Percentiles rank a stretch among this genome's conserved stretches.
These are phyloP conservation scores for Limnothrissa miodon DNA, from an alignment of 2,113 vertebrate genomes.

Conservation along the genomic window DNA sequence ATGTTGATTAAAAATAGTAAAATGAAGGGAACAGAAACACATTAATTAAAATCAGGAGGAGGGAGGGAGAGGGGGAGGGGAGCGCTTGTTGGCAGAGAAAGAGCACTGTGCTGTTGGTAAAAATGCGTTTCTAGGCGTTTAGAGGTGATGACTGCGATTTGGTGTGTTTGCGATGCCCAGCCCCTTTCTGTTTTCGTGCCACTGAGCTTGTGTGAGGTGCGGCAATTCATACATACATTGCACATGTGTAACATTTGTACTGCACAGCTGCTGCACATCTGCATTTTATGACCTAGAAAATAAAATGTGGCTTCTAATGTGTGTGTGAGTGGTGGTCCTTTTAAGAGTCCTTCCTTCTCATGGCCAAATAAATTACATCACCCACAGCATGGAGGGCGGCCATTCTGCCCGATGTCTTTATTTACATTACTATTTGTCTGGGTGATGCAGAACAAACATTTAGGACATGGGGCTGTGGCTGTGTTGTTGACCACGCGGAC, in stretches of 20 bases:
- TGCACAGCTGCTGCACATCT: neutral
- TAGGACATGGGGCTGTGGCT: neutral
- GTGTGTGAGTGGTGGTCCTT: neutral
- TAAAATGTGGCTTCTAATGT: neutral
- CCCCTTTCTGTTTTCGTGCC: neutral
- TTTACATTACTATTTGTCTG: neutral
- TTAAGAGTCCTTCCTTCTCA: neutral
- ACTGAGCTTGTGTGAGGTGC: neutral
- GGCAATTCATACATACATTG: neutral
- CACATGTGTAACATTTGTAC: neutral
- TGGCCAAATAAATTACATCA: neutral
- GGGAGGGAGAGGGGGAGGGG: neutral
- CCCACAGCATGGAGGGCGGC: neutral
- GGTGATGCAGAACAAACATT: neutral
- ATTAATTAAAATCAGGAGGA: neutral
- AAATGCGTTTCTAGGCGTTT: neutral
- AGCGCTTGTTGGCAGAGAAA: neutral
- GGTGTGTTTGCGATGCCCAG: neutral
- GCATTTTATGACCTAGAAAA: neutral
- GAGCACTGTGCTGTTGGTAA: neutral
- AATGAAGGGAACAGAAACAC: conserved; percentile 22
- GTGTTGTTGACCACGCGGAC: neutral
- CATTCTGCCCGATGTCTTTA: neutral
- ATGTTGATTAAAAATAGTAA: conserved; percentile 27
- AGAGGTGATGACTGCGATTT: neutral